Evolutionary conservation across 2,113 vertebrate species (phyloP).

Genomic region (Dendrocopos noguchii): DNA sequence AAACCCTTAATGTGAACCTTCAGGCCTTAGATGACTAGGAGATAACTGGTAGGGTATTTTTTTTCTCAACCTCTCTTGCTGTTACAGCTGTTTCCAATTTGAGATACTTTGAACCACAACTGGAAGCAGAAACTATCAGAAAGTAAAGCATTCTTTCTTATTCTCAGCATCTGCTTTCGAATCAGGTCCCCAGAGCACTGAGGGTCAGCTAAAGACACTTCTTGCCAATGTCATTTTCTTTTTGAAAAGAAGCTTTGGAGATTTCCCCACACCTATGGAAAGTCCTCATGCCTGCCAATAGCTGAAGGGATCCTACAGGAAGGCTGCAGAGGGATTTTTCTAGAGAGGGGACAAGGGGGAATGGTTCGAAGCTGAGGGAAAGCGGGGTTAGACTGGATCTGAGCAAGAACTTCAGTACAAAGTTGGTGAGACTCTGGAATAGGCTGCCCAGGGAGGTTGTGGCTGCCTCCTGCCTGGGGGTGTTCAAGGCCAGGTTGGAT

Average conservation of each 20-base stretch:
- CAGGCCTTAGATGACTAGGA: not conserved
- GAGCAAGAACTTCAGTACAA: too few species aligned
- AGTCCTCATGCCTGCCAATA: too few species aligned
- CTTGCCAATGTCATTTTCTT: not conserved
- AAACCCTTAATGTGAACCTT: not conserved
- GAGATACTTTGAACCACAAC: conserved; percentile 7
- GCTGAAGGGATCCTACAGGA: too few species aligned
- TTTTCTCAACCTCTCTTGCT: not conserved
- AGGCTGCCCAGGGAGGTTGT: too few species aligned
- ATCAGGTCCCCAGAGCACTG: conserved; percentile 7
- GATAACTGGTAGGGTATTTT: not conserved
- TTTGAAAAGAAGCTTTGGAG: not conserved
- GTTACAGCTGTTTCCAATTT: conserved; percentile 53
- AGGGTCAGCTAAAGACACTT: conserved; percentile 18
- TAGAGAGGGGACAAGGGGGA: too few species aligned
- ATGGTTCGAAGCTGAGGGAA: too few species aligned
- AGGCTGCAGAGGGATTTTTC: too few species aligned
- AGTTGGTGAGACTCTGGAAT: too few species aligned
- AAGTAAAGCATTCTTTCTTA: conserved; percentile 7
- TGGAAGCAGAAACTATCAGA: not conserved
- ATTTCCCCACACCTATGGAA: not conserved
- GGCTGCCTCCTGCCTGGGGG: too few species aligned
- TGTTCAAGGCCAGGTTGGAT: too few species aligned
- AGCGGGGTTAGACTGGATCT: too few species aligned
- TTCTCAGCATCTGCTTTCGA: conserved; percentile 37